A percentile compares a stretch with the other conserved stretches of the same genome.
phyloP scores from a whole-genome alignment of 2,113 vertebrate genomes.

The Myanophis thanlyinensis region DNA sequence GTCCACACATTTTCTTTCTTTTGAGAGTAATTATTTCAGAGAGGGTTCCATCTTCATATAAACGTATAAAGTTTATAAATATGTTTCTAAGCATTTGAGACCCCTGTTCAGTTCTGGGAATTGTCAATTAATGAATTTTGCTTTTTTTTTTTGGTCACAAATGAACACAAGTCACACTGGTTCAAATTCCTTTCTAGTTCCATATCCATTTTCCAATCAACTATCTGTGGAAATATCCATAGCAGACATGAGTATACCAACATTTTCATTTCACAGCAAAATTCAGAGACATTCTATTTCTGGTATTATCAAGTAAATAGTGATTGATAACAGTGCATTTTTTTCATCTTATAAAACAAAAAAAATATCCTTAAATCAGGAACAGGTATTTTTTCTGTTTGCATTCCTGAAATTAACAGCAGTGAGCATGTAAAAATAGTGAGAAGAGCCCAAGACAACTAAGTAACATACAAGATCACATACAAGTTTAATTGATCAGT shows the following conservation, averaged over 20 bases:
- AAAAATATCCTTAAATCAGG: neutral
- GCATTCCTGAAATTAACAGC: neutral
- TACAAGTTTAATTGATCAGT: neutral
- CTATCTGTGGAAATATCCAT: neutral
- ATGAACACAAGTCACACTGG: neutral
- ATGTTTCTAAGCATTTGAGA: neutral
- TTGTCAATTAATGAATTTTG: neutral
- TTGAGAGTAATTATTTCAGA: neutral
- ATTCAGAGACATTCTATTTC: neutral
- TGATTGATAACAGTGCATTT: neutral
- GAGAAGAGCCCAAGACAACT: neutral
- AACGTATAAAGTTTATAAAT: neutral
- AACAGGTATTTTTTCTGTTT: neutral
- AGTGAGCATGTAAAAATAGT: neutral
- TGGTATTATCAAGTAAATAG: neutral
- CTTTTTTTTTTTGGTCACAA: neutral
- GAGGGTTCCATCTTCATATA: neutral
- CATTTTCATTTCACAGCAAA: neutral
- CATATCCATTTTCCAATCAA: neutral
- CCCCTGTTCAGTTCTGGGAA: neutral
- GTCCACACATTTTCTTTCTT: neutral
- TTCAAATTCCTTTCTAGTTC: neutral
- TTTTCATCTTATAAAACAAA: neutral
- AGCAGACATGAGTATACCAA: neutral
- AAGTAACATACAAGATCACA: neutral